Evolutionary conservation across 2,888 invertebrate species (phyloP), one percentile per base, ranked within the genome.

Genomic region (Buathra laborator): DNA sequence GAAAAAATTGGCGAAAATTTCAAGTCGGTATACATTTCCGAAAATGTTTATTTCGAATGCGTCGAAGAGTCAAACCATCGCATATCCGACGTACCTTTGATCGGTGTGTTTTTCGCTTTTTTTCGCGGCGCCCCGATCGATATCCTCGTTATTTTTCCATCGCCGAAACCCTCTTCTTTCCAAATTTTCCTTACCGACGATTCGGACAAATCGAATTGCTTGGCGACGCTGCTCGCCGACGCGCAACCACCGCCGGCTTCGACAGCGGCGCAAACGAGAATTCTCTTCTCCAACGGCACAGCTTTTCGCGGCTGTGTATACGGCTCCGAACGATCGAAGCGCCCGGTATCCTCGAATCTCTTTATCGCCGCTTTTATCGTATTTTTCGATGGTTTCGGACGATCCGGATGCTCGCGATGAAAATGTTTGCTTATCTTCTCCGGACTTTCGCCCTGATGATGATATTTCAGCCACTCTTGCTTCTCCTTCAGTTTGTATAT

Each of bases 141-240:
- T 72, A 85, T 82, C 70, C 85, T 85, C 43, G 70, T 85, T 2
- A 82, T 37, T 53, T 67, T 82, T 6, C 85, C 85, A 53, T 85
- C 85, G 0, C 82, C 85, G 10, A 85, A 85, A 12, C 85, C 85
- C 37, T 85, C 85, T 14, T 85, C 82, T 37, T 82, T 85, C 85
- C 85, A 85, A 53, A 85, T 85, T 67, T 85, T 85, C 24, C 85
- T 82, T n/a, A 85, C 85, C 43, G 85, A 82, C 7, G 85, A 85
- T 43, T 85, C 85, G n/a, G 85, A 82, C 24, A 85, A 51, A 7
- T 82, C 85, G 9, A 85, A 82, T 56, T 85, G 85, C 53, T 75
- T 75, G 0, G 85, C 85, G 7, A 85, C 85, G 46, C 75, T 82
- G 14, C 82, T 82, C 0, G 85, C 85, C 0, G 85, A 85, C 12